Evolutionary conservation across 2,888 invertebrate genomes (phyloP), one percentile per base, ranked within the genome.

Genomic region (Pheosia tremula): DNA sequence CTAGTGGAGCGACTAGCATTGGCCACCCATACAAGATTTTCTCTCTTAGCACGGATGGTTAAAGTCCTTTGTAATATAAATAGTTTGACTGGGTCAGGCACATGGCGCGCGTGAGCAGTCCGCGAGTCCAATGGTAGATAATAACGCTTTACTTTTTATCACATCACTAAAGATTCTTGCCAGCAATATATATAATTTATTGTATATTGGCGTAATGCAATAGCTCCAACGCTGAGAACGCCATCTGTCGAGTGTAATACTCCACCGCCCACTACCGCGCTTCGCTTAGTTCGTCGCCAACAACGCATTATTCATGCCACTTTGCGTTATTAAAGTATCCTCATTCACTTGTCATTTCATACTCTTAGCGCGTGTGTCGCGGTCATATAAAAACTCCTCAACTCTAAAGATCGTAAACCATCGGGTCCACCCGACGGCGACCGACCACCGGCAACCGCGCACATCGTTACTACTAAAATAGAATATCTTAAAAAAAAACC

Each of bases 401-500:
- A 8, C 41, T 41, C 41, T 41, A 3, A 24, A 24, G 24, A 24
- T 24, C 24, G 24, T 24, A 2, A 10, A 49, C 10, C 49, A n/a
- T n/a, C 49, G 11, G 13, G 10, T 0, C 4, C 11, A n/a, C 1
- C 49, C n/a, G 38, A 54, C 54, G 38, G 8, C 55, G 13, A 55
- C 39, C n/a, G 36, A n/a, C 5, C 11, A 0, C 52, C 38, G 39
- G 54, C 39, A 39, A 80, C 75, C 72, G 75, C 68, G 75, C 67
- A 76, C 75, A 74, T 81, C 78, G 72, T 75, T 64, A 84, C 87
- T 89, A 89, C 83, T 56, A 45, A 86, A 84, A 88, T 86, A 89
- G 88, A 90, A 90, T 90, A 89, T 89, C 88, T 85, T 80, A 86
- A 83, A 77, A 55, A 55, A 64, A 74, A 75, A 84, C 86, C 84